Conservation (phyloP, 2,113 vertebrate species). For the Porphyrio hochstetteri region DNA sequence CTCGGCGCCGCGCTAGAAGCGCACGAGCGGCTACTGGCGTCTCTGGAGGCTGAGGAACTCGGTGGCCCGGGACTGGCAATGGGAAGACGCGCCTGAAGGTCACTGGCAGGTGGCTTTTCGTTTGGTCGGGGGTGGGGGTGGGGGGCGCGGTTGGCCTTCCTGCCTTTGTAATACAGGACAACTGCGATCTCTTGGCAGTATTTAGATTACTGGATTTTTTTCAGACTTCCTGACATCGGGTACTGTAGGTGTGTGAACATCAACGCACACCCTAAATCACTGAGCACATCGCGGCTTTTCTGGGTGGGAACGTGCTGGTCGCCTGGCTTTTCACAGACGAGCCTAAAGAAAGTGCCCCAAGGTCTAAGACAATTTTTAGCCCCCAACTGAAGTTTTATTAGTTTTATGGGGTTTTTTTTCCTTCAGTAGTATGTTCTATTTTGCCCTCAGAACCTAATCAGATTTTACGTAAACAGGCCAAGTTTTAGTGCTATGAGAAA, state of each 20-base stretch:
- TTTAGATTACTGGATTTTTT: neutral
- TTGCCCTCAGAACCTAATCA: neutral
- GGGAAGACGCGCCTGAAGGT: neutral
- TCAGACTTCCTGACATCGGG: neutral
- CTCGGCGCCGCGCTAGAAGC: accelerated
- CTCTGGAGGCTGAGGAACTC: neutral
- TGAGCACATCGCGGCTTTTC: neutral
- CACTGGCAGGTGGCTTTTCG: neutral
- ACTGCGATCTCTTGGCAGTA: accelerated
- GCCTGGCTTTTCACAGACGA: neutral
- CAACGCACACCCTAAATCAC: accelerated
- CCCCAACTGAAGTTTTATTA: neutral
- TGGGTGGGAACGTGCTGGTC: neutral
- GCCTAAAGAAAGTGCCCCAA: neutral
- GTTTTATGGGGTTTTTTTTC: neutral
- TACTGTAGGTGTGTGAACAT: accelerated
- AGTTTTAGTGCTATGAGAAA: neutral
- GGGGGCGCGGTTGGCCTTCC: neutral
- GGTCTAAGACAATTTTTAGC: neutral
- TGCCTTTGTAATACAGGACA: neutral
- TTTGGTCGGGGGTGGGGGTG: too few species aligned
- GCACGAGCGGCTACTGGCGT: accelerated
- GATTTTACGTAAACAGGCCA: neutral
- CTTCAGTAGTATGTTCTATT: neutral
- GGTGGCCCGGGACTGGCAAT: neutral